These are phyloP conservation scores for Conops quadrifasciatus DNA, from an alignment of 2,888 invertebrate species.

Conservation along the genomic window DNA sequence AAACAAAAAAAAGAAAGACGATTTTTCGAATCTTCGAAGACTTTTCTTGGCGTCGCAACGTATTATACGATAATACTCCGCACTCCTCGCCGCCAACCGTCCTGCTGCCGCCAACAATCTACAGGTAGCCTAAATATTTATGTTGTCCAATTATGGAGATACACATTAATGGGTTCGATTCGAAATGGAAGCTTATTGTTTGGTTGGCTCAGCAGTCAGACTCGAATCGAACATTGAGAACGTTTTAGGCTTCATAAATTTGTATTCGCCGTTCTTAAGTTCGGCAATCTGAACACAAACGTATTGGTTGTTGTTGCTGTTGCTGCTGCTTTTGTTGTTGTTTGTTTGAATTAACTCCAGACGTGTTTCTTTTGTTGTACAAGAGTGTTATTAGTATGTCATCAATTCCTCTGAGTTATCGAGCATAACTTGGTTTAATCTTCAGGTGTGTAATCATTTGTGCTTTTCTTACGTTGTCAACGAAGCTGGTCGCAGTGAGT, in stretches of 20 bases:
- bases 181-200: slow-evolving; percentile 36
- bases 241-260: slow-evolving; percentile 28
- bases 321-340: background rate
- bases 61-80: too few species aligned
- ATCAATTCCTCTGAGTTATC: slow-evolving; percentile 46
- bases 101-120: slow-evolving; percentile 43
- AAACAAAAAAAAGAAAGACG: too few species aligned
- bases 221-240: background rate
- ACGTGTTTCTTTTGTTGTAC: slow-evolving; percentile 44
- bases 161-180: slow-evolving; percentile 55
- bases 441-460: slow-evolving; percentile 58
- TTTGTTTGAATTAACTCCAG: slow-evolving; percentile 42
- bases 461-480: slow-evolving; percentile 64
- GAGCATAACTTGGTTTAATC: slow-evolving; percentile 55
- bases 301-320: slow-evolving; percentile 27
- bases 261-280: slow-evolving; percentile 19
- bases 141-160: slow-evolving; percentile 61
- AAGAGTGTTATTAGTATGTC: slow-evolving; percentile 45
- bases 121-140: slow-evolving; percentile 62
- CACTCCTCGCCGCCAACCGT: too few species aligned
- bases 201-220: slow-evolving; percentile 2
- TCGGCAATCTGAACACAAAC: slow-evolving; percentile 38
- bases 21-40: too few species aligned
- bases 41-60: too few species aligned
- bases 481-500: slow-evolving; percentile 61